These are phyloP conservation scores for Drosophila azteca DNA, from an alignment of 1,140 invertebrate genomes.

Conservation along the genomic window DNA sequence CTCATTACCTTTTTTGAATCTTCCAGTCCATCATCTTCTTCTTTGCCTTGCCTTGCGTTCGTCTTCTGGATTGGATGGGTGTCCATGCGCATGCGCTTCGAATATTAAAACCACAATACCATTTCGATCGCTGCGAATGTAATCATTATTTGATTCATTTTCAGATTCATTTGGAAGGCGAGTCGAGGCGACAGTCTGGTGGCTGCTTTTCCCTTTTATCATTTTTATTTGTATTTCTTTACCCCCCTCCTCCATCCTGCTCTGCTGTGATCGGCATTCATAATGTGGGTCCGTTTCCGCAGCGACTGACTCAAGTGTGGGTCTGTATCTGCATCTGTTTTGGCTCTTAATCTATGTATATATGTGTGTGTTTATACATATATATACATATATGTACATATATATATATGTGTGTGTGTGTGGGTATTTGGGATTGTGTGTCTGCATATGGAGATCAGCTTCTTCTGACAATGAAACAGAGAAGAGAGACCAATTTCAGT, in stretches of 20 bases:
- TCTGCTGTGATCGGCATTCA: conserved; percentile 50
- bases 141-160: conserved; percentile 49
- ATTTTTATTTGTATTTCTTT: conserved; percentile 4
- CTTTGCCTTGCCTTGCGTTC: conserved; percentile 8
- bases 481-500: neutral
- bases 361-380: conserved; percentile 4
- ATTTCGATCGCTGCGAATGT: conserved; percentile 43
- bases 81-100: conserved; percentile 53
- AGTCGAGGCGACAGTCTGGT: neutral
- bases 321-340: neutral
- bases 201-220: conserved; percentile 38
- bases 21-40: conserved; percentile 12
- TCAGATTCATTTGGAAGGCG: conserved; percentile 23
- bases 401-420: neutral
- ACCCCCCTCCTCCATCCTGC: conserved; percentile 27
- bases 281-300: conserved; percentile 46
- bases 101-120: conserved; percentile 56
- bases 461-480: conserved; percentile 9
- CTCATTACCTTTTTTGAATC: conserved; percentile 3
- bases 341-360: neutral
- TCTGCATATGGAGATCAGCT: conserved; percentile 31
- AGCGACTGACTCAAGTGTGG: conserved; percentile 34
- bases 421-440: neutral
- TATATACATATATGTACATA: too few relatives aligned
- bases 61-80: neutral